phyloP scores from a whole-genome alignment of 2,797 vertebrate species.

The Sebastes glaucus region DNA sequence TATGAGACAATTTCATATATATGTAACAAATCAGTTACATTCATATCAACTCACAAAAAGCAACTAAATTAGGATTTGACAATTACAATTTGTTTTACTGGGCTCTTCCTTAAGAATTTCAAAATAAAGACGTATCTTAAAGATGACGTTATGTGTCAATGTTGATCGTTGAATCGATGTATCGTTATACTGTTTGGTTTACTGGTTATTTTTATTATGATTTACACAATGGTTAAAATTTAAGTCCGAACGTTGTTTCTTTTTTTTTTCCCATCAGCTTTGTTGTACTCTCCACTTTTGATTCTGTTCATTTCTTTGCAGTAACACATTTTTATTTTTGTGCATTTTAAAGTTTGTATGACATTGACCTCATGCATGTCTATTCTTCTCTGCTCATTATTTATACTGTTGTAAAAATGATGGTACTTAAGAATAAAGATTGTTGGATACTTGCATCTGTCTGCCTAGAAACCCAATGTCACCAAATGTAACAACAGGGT shows the following conservation, averaged over 20 bases:
- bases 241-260: neutral
- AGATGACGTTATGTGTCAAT: too few species aligned
- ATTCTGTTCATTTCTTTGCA: constrained; percentile 18
- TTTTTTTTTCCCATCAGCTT: constrained; percentile 3
- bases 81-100: too few species aligned
- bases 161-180: too few species aligned
- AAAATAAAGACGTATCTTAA: too few species aligned
- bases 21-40: too few species aligned
- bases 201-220: neutral
- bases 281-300: constrained; percentile 1
- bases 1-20: too few species aligned
- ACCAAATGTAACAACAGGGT: neutral
- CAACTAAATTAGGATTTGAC: too few species aligned
- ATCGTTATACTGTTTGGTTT: neutral
- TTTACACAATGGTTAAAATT: neutral
- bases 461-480: neutral
- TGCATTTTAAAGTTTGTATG: constrained; percentile 55
- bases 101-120: too few species aligned
- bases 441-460: constrained; percentile 42
- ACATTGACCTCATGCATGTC: constrained; percentile 56
- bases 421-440: constrained; percentile 63
- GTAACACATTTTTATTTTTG: constrained; percentile 32
- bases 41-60: too few species aligned
- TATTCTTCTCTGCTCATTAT: constrained; percentile 53
- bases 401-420: constrained; percentile 61